Percentiles rank a stretch among this genome's conserved stretches.
phyloP scores from a whole-genome alignment of 2,888 invertebrate species.

The Cheilosia grossa region DNA sequence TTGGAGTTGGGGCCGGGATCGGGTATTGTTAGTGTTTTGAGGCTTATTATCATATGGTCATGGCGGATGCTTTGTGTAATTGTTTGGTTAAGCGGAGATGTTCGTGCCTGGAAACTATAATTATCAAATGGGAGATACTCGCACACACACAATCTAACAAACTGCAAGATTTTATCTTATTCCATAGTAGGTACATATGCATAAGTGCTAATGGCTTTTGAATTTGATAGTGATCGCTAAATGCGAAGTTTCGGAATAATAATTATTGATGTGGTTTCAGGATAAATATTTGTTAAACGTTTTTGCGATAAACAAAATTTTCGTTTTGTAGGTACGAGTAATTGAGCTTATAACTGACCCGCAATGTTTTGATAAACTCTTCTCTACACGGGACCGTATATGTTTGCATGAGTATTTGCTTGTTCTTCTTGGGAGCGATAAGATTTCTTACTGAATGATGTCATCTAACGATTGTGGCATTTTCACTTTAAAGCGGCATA shows the following conservation, averaged over 20 bases:
- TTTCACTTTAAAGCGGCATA: no score
- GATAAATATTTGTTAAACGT: constrained; percentile 39
- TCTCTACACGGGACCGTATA: no score
- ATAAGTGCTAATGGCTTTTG: constrained; percentile 64
- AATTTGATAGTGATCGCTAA: constrained; percentile 47
- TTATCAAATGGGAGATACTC: constrained; percentile 42
- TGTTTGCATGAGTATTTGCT: no score
- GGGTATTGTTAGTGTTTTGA: constrained; percentile 26
- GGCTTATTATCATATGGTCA: constrained; percentile 62
- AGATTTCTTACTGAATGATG: no score
- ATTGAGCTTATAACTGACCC: not conserved
- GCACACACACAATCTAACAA: constrained; percentile 31
- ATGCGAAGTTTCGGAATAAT: constrained; percentile 61
- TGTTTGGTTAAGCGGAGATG: constrained; percentile 61
- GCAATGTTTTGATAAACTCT: no score
- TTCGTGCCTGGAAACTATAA: constrained; percentile 69
- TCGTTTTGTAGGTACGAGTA: not conserved
- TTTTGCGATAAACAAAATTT: constrained; percentile 9
- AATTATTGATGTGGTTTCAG: constrained; percentile 26
- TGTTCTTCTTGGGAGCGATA: no score
- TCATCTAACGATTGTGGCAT: no score
- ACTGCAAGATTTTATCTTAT: constrained; percentile 61
- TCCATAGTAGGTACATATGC: constrained; percentile 31
- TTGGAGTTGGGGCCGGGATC: constrained; percentile 14
- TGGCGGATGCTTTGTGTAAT: constrained; percentile 74